Conservation (phyloP, 1,140 invertebrate genomes). For the Venturia canescens region DNA sequence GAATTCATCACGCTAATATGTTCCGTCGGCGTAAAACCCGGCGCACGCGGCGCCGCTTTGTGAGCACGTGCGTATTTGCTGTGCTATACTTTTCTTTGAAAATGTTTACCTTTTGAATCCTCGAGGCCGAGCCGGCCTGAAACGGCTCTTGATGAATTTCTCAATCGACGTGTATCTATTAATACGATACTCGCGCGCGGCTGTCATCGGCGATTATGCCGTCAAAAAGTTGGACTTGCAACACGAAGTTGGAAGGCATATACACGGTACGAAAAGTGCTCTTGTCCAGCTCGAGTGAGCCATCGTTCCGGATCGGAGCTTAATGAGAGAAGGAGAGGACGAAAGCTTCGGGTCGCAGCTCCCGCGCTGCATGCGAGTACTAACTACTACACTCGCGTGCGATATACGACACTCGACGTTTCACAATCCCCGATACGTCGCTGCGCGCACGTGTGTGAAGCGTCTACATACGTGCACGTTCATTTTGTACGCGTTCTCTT, state of each 20-base stretch:
- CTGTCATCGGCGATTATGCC: neutral
- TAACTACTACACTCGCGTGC: neutral
- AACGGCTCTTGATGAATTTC: too few species aligned
- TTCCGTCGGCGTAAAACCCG: too few species aligned
- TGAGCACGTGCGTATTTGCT: too few species aligned
- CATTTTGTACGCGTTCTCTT: neutral
- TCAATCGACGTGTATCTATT: neutral
- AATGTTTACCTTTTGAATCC: too few species aligned
- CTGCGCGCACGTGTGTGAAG: neutral
- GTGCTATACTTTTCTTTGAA: too few species aligned
- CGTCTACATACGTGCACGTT: neutral
- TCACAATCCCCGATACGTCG: neutral
- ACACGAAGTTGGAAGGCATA: neutral
- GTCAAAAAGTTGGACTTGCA: conserved; percentile 1
- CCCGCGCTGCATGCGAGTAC: conserved; percentile 5
- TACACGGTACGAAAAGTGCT: conserved; percentile 1
- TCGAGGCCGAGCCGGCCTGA: too few species aligned
- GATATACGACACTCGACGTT: neutral
- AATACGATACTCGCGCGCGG: neutral
- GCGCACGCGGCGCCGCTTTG: too few species aligned
- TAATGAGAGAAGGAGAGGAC: conserved; percentile 28
- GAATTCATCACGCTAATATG: neutral
- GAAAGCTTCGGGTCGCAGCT: conserved; percentile 31
- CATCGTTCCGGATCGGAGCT: conserved; percentile 26
- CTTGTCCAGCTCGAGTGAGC: conserved; percentile 15